Evolutionary conservation across 1,140 invertebrate genomes (phyloP).

Genomic region (Scaptomyza pallida): DNA sequence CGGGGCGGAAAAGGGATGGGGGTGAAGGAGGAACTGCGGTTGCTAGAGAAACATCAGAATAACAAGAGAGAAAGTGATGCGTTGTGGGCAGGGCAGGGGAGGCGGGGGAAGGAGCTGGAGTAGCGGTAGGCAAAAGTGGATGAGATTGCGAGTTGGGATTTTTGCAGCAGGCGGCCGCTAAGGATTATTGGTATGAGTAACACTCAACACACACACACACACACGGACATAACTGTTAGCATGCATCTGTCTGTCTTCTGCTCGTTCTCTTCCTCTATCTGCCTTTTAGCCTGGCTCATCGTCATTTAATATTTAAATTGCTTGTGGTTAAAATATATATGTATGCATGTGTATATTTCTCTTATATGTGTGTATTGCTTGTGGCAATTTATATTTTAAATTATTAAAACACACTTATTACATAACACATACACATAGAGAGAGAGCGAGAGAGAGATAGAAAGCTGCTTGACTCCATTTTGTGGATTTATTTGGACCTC

Average conservation of each 20-base stretch:
- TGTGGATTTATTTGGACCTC: slow-evolving; percentile 51
- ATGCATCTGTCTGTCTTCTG: not conserved
- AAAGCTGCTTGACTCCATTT: slow-evolving; percentile 45
- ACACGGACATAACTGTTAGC: not conserved
- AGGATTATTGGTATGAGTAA: slow-evolving; percentile 38
- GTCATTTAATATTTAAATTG: slow-evolving; percentile 83
- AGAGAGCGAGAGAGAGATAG: too few relatives aligned
- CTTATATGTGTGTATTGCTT: slow-evolving; percentile 54
- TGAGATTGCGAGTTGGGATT: slow-evolving; percentile 45
- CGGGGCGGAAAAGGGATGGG: not conserved
- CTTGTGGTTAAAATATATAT: slow-evolving; percentile 81
- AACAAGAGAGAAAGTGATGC: slow-evolving; percentile 28
- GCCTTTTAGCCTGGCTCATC: slow-evolving; percentile 40
- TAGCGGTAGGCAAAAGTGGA: slow-evolving; percentile 11
- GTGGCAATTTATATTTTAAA: slow-evolving; percentile 81
- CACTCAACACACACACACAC: slow-evolving; percentile 1
- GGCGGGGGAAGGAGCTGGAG: too few relatives aligned
- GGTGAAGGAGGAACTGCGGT: slow-evolving; percentile 20
- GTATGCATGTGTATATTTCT: slow-evolving; percentile 1
- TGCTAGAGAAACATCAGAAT: slow-evolving; percentile 37
- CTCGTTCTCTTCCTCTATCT: not conserved
- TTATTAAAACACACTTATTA: slow-evolving; percentile 77
- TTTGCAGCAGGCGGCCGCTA: slow-evolving; percentile 21
- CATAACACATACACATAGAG: not conserved
- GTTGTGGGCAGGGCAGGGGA: not conserved